Percentiles rank a stretch among this genome's conserved stretches.
phyloP scores from a whole-genome alignment of 2,888 invertebrate species.

The Drosophila birchii region DNA sequence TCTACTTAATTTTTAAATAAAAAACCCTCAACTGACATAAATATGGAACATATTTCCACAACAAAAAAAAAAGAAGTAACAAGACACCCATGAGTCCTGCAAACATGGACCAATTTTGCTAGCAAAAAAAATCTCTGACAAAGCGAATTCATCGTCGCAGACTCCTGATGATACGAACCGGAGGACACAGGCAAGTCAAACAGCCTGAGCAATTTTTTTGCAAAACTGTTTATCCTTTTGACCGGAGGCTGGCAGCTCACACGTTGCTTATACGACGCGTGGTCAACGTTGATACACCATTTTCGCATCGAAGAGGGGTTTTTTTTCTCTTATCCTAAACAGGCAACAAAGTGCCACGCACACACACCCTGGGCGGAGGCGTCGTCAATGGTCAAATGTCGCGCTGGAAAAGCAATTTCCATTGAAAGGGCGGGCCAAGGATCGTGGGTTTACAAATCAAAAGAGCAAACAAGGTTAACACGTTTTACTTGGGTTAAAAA shows the following conservation, averaged over 20 bases:
- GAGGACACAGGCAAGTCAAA: constrained; percentile 30
- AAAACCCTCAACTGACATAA: neutral
- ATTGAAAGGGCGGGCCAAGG: constrained; percentile 54
- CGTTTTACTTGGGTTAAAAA: neutral
- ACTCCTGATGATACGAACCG: constrained; percentile 6
- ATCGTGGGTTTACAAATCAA: constrained; percentile 56
- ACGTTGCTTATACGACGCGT: constrained; percentile 67
- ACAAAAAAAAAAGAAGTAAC: neutral
- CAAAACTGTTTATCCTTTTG: constrained; percentile 54
- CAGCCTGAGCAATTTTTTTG: constrained; percentile 18
- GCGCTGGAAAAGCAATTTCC: constrained; percentile 70
- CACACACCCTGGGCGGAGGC: neutral
- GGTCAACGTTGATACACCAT: constrained; percentile 46
- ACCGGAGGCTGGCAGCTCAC: constrained; percentile 26
- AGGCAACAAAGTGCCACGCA: constrained; percentile 11
- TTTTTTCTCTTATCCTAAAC: neutral
- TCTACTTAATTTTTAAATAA: neutral
- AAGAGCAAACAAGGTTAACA: constrained; percentile 39
- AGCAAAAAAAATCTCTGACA: constrained; percentile 2
- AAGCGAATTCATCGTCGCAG: constrained; percentile 9
- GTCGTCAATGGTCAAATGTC: constrained; percentile 56
- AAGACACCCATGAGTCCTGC: constrained; percentile 4
- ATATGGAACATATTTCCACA: constrained; percentile 1
- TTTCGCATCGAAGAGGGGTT: constrained; percentile 18
- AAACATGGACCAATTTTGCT: constrained; percentile 10